Conservation (phyloP, 2,113 vertebrate genomes). For the Lophotis ruficrista region DNA sequence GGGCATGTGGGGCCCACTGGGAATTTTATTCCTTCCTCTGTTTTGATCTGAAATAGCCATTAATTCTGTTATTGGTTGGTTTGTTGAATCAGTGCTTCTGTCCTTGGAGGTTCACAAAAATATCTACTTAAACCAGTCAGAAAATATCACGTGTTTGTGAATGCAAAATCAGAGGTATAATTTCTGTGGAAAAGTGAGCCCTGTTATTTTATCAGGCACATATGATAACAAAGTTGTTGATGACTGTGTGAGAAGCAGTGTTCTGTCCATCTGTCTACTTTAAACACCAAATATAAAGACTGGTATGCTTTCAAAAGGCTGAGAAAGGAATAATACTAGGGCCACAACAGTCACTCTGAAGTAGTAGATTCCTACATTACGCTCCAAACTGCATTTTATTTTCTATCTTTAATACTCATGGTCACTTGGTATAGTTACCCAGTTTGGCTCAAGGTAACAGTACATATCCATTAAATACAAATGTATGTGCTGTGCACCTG, state of each 20-base stretch:
- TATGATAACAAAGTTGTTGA: background rate
- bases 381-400: background rate
- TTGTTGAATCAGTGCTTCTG: constrained; percentile 70
- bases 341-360: background rate
- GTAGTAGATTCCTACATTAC: background rate
- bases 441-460: no score
- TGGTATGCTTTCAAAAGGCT: background rate
- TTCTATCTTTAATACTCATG: background rate
- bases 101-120: background rate
- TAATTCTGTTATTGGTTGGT: background rate
- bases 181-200: background rate
- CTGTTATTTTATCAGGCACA: background rate
- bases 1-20: background rate
- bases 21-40: background rate
- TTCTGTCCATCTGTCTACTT: background rate
- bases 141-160: background rate
- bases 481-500: background rate
- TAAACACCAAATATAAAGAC: background rate
- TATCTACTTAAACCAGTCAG: background rate
- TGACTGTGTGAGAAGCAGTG: background rate
- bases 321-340: background rate
- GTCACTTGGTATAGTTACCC: background rate
- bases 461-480: background rate
- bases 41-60: background rate
- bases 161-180: background rate